These are phyloP conservation scores for Sylvicola cinctus DNA, from an alignment of 2,888 invertebrate species.

Conservation along the genomic window DNA sequence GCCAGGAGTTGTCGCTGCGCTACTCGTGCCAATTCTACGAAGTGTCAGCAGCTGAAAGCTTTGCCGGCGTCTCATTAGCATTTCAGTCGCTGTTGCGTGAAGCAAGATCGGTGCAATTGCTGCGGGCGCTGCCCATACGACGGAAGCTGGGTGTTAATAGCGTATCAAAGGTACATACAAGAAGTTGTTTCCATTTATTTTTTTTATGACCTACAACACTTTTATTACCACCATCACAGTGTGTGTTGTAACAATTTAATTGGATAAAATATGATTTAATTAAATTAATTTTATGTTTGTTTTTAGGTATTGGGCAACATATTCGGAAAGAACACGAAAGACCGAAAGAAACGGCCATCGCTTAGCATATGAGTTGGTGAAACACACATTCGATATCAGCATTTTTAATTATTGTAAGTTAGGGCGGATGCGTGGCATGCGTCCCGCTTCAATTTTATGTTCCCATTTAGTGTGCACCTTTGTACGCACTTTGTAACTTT, in stretches of 20 bases:
- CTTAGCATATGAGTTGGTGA: constrained; percentile 47
- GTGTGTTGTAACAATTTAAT: not conserved
- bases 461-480: too few species aligned
- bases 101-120: constrained; percentile 52
- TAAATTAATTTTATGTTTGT: constrained; percentile 8
- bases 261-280: not conserved
- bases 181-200: constrained; percentile 1
- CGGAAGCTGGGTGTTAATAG: constrained; percentile 56
- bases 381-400: too few species aligned
- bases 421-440: too few species aligned
- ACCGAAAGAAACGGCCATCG: constrained; percentile 56
- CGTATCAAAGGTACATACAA: constrained; percentile 45
- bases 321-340: constrained; percentile 58
- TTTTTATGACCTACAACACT: not conserved
- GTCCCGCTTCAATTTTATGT: too few species aligned
- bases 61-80: constrained; percentile 59
- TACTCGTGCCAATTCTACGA: constrained; percentile 71
- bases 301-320: constrained; percentile 47
- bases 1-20: constrained; percentile 54
- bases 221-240: not conserved
- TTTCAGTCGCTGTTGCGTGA: constrained; percentile 56
- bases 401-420: too few species aligned
- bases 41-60: constrained; percentile 65
- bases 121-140: constrained; percentile 44
- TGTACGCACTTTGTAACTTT: too few species aligned